Evolutionary conservation across 2,797 vertebrate species (phyloP).

Genomic region (Chloroceryle inda): DNA sequence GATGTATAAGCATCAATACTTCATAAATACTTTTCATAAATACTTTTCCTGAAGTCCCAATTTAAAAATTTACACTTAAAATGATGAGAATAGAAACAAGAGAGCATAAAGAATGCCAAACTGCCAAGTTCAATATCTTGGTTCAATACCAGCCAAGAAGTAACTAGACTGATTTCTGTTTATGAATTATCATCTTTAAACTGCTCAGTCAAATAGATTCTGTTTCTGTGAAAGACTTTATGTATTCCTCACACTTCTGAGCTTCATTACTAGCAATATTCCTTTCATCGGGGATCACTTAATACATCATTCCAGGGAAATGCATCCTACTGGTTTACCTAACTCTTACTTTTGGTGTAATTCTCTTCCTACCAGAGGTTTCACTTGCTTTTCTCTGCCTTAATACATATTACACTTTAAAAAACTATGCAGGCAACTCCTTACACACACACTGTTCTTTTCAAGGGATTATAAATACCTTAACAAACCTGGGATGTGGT

Average conservation of each 20-base stretch:
- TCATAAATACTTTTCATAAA: background rate
- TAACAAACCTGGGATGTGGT: background rate
- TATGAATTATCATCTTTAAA: background rate
- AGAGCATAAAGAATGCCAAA: background rate
- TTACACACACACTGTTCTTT: background rate
- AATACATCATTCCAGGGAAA: background rate
- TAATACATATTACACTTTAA: background rate
- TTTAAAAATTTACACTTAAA: background rate
- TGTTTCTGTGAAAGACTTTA: background rate
- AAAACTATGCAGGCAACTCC: background rate
- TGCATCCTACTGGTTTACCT: background rate
- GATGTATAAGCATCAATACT: background rate
- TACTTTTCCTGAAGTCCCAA: background rate
- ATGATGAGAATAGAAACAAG: background rate
- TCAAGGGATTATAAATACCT: background rate
- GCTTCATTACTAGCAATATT: background rate
- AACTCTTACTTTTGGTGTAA: background rate
- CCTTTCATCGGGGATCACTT: background rate
- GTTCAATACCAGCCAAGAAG: background rate
- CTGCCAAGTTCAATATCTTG: background rate
- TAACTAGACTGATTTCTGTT: background rate
- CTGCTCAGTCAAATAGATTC: background rate
- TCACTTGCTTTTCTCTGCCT: background rate
- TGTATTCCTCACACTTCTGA: background rate
- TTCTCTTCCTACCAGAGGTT: background rate